Evolutionary conservation across 2,797 vertebrate genomes (phyloP).

Genomic region (Tapera naevia): DNA sequence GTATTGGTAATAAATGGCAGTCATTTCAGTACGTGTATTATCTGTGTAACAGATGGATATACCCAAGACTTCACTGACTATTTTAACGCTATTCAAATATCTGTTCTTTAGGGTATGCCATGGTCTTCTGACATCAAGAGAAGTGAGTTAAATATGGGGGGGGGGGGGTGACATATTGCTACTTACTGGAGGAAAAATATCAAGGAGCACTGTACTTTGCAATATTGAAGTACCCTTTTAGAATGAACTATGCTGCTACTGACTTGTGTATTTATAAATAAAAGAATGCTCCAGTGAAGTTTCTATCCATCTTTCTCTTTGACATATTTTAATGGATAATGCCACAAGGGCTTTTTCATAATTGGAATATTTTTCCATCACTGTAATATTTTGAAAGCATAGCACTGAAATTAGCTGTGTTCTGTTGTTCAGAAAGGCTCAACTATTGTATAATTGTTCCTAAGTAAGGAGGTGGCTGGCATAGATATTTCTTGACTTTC

Average conservation of each 20-base stretch:
- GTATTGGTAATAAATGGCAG: background rate
- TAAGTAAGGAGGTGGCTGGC: background rate
- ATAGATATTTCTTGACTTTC: background rate
- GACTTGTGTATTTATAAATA: constrained; percentile 46
- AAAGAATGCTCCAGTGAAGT: constrained; percentile 20
- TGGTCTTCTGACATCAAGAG: constrained; percentile 28
- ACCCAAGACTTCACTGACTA: background rate
- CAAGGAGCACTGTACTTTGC: constrained; percentile 9
- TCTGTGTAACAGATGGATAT: constrained; percentile 22
- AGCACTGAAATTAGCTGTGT: background rate
- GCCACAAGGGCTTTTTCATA: background rate
- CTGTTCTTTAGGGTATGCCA: constrained; percentile 30
- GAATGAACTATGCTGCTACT: constrained; percentile 14
- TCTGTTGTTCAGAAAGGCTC: background rate
- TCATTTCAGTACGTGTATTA: constrained; percentile 13
- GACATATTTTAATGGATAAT: background rate
- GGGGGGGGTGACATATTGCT: constrained; percentile 13
- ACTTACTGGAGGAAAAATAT: constrained; percentile 20
- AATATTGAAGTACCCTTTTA: constrained; percentile 53
- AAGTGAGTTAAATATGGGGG: constrained; percentile 17
- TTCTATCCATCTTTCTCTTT: constrained; percentile 20
- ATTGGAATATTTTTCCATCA: background rate
- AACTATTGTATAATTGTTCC: background rate
- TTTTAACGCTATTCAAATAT: constrained; percentile 36
- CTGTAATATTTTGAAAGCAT: background rate